Base-by-base conservation (phyloP, 2,888 invertebrate species). In the Catotricha subobsoleta region DNA sequence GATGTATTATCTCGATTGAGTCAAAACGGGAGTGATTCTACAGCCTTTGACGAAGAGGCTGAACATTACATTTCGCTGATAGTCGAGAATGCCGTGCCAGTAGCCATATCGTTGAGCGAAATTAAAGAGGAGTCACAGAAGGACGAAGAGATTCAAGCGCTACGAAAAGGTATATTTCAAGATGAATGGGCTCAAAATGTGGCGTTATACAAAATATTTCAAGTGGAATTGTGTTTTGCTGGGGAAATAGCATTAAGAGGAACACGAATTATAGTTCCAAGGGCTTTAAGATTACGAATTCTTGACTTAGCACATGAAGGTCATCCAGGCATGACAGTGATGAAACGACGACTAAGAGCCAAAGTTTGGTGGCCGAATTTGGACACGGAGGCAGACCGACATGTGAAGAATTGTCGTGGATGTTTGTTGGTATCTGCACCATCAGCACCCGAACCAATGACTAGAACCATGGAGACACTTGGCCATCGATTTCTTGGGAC, bases 401-500 rank as follows among this genome's bases (percentile, higher is more conserved):
- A 9, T 13, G 39, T 39, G 6, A 39, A 39, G 20, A 29, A 30
- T 4, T 46, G 43, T 27, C 28, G 36, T n/a, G 42, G 43, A 3
- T 48, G 48, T 39, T 41, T 30, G 15, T 37, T 46, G 29, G 44
- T 48, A 28, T 15, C 27, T 2, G 35, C 29, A 35, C 46, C 42
- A 15, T 27, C 36, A 12, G 36, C 42, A 12, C 46, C 46, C 9
- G 38, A 39, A 19, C 45, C 39, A 20, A 9, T 42, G 13, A 25
- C 33, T 25, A 15, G 25, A 28, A 19, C 16, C 33, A 34, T 42
- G 42, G 42, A 13, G 28, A 33, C 25, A 42, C 7, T 4, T 51
- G 3, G 51, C 51, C 2, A 48, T 54, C 8, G 54, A 56, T 44
- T 45, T 52, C 8, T 15, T 55, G 23, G 50, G 51, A 21, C 51